These are phyloP conservation scores for Cranoglanis bouderius DNA, from an alignment of 2,113 vertebrate genomes.

Conservation along the genomic window DNA sequence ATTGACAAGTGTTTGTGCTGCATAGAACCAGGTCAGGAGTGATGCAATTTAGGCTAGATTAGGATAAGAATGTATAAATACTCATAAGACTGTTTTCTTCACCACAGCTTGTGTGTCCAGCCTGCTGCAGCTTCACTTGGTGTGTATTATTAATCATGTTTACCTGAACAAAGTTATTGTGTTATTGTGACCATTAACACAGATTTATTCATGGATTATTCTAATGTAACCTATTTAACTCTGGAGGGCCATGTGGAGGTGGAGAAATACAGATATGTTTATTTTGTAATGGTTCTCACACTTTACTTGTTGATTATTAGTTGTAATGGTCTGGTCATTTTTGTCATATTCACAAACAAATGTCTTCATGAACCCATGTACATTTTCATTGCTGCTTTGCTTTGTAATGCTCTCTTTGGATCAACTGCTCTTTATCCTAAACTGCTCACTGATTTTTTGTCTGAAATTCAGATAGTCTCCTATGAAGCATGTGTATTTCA, in stretches of 20 bases:
- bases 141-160: too few species aligned
- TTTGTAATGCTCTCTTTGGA: constrained; percentile 35
- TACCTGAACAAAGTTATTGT: too few species aligned
- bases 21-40: too few species aligned
- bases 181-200: neutral
- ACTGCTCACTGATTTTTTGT: constrained; percentile 14
- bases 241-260: constrained; percentile 18
- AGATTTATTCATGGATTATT: neutral
- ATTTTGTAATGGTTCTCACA: neutral
- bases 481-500: neutral
- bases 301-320: constrained; percentile 7
- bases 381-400: constrained; percentile 34
- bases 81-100: too few species aligned
- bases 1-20: too few species aligned
- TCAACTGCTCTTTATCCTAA: constrained; percentile 15
- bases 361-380: constrained; percentile 34
- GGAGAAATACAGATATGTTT: constrained; percentile 32
- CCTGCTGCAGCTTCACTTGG: too few species aligned
- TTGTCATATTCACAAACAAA: constrained; percentile 34
- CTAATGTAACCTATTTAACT: constrained; percentile 20
- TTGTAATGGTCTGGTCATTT: constrained; percentile 23
- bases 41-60: too few species aligned
- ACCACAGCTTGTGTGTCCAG: too few species aligned
- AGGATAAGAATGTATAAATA: too few species aligned
- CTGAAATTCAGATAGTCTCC: neutral